Evolutionary conservation across 2,113 vertebrate species (phyloP).

Genomic region (Perca schrenkii): DNA sequence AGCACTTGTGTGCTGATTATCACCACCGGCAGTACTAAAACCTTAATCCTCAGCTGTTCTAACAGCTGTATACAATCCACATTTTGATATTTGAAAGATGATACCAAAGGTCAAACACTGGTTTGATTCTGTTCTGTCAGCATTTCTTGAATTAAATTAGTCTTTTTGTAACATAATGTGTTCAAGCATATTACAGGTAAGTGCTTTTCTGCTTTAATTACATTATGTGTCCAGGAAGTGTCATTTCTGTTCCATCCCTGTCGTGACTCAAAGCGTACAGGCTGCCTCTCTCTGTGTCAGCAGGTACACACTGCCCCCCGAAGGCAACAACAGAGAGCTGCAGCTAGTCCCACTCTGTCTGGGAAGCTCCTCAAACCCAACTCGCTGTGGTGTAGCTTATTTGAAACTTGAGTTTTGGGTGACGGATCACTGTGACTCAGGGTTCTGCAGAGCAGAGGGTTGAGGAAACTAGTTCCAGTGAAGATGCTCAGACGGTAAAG

Average conservation of each 20-base stretch:
- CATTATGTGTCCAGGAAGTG: slow-evolving; percentile 13
- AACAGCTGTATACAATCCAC: neutral
- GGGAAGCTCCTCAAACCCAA: neutral
- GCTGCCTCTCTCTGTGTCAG: neutral
- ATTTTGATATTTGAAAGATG: slow-evolving; percentile 15
- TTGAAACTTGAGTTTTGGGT: too few relatives aligned
- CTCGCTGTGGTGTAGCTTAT: neutral
- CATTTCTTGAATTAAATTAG: neutral
- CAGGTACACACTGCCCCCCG: slow-evolving; percentile 55
- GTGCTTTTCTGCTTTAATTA: slow-evolving; percentile 25
- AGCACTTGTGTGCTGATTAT: neutral
- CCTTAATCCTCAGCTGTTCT: neutral
- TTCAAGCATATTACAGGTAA: slow-evolving; percentile 22
- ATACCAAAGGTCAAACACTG: slow-evolving; percentile 17
- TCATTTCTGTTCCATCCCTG: slow-evolving; percentile 4
- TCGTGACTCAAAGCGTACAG: slow-evolving; percentile 12
- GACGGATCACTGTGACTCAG: neutral
- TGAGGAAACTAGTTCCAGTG: neutral
- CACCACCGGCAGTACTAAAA: neutral
- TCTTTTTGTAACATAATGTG: slow-evolving; percentile 24
- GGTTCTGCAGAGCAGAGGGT: neutral
- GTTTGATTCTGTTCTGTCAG: slow-evolving; percentile 18
- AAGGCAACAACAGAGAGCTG: slow-evolving; percentile 11
- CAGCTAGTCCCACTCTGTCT: neutral
- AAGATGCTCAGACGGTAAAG: neutral